Evolutionary conservation across 2,888 invertebrate species (phyloP).

Genomic region (Eupithecia pulchellata): DNA sequence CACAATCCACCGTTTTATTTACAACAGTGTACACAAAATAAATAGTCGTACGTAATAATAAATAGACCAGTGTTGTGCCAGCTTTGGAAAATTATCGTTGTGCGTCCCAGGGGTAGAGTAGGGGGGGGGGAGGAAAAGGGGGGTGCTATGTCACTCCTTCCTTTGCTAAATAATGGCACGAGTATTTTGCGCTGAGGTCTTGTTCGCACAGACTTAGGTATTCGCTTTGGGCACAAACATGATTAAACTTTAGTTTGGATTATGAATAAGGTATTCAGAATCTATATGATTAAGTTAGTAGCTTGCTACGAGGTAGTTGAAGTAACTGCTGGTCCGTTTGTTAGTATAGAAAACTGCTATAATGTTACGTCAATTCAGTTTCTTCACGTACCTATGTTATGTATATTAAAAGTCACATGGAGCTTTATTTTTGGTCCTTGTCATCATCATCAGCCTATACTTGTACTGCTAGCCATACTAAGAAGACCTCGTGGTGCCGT

Average conservation of each 20-base stretch:
- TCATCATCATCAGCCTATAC: neutral
- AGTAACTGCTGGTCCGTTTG: neutral
- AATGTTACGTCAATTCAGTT: too few species aligned
- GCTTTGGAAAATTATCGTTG: constrained; percentile 32
- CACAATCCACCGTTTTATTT: neutral
- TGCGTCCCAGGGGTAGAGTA: constrained; percentile 13
- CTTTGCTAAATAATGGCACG: constrained; percentile 26
- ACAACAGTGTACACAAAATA: constrained; percentile 6
- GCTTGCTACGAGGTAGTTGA: neutral
- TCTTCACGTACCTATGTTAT: too few species aligned
- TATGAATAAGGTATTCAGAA: neutral
- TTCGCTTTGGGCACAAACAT: neutral
- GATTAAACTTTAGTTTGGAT: neutral
- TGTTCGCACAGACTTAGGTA: neutral
- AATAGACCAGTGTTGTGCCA: constrained; percentile 30
- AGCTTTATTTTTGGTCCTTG: neutral
- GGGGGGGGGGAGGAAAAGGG: neutral
- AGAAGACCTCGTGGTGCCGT: too few species aligned
- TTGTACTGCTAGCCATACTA: too few species aligned
- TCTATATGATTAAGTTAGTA: neutral
- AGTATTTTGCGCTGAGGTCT: constrained; percentile 18
- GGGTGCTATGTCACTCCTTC: constrained; percentile 18
- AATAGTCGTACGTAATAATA: constrained; percentile 18
- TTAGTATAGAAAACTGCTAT: too few species aligned
- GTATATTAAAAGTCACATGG: neutral